Evolutionary conservation across 1,140 invertebrate species (phyloP), one percentile per base, ranked within the genome.

Genomic region (Drosophila baimaii): DNA sequence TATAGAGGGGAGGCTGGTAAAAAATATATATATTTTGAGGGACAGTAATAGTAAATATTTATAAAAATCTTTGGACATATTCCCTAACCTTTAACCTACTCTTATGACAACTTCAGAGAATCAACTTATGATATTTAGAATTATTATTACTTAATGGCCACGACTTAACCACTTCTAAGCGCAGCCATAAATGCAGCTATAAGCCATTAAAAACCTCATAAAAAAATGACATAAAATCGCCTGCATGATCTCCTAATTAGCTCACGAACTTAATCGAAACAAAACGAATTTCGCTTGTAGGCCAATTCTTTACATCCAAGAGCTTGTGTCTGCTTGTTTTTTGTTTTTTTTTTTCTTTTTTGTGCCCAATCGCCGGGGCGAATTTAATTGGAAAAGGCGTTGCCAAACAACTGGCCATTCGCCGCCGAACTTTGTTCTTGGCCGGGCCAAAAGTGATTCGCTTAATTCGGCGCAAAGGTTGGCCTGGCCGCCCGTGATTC

Each of bases 301-400:
- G 49, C 64, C 65, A 56, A 56, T 70, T 68, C 49, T 70, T 70
- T 52, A 55, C 63, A 54, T 69, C 46, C 46, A 44, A 69, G 21
- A 51, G 64, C 12, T 51, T n/a, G n/a, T n/a, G n/a, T n/a, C n/a
- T n/a, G n/a, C n/a, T n/a, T n/a, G n/a, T n/a, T n/a, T n/a, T n/a
- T n/a, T n/a, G n/a, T n/a, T n/a, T n/a, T n/a, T 37, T 68, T 39
- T 39, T 39, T 35, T 63, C 64, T 31, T 39, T 46, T 37, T 31
- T 71, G 73, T 58, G 44, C 73, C 73, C 79, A 77, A 81, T 81
- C 55, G 43, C 23, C 69, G 61, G 39, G 47, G 44, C 69, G 59
- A 61, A 69, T 69, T 81, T 61, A 81, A 77, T 81, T 74, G 47
- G 65, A 74, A 82, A 64, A 82, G 79, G 79, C 79, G 79, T 82